Conservation (phyloP, 2,113 vertebrate genomes). For the Oceanites oceanicus region DNA sequence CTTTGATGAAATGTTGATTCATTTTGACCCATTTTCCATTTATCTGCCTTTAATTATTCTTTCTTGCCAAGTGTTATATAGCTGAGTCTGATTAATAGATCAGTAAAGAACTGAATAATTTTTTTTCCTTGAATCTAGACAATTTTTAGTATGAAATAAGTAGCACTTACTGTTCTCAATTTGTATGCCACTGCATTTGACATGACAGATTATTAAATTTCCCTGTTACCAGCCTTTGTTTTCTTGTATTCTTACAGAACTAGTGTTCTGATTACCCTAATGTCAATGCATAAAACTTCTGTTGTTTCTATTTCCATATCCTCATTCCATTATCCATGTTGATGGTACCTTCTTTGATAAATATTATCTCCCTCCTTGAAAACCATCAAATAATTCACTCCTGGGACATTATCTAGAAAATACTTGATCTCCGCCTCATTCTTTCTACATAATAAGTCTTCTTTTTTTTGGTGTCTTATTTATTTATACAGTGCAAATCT, state of each 20-base stretch:
- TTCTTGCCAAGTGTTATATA: neutral
- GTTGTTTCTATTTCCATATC: neutral
- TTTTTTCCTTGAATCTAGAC: neutral
- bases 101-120: neutral
- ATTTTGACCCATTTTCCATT: neutral
- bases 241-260: conserved; percentile 24
- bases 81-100: neutral
- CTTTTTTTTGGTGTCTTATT: neutral
- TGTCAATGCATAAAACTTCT: neutral
- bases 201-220: conserved; percentile 2
- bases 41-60: neutral
- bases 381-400: neutral
- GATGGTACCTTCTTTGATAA: neutral
- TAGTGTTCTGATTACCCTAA: neutral
- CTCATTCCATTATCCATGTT: neutral
- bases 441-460: neutral
- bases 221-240: neutral
- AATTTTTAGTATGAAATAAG: neutral
- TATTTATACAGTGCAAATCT: neutral
- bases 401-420: neutral
- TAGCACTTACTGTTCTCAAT: neutral
- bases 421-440: neutral
- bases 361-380: neutral
- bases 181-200: neutral
- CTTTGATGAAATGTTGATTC: neutral